Percentiles rank a stretch among this genome's conserved stretches.
Conservation (phyloP, 2,888 invertebrate genomes). For the Himalopsyche japonica region DNA sequence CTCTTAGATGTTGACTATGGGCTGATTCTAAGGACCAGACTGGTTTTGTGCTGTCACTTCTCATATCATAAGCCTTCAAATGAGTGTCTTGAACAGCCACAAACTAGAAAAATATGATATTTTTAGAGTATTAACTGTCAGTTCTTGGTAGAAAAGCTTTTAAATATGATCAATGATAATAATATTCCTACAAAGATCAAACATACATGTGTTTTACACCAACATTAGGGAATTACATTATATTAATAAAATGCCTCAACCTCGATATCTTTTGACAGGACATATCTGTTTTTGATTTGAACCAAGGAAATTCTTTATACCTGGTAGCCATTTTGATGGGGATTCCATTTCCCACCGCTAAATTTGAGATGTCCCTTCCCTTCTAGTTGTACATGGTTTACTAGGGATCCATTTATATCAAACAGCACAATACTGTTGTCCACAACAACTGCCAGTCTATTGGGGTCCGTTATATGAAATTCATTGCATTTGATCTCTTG, state of each 20-base stretch:
- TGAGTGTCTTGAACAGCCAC: slow-evolving; percentile 85
- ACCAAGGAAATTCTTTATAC: slow-evolving; percentile 44
- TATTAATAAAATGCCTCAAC: too few relatives aligned
- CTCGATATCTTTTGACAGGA: too few relatives aligned
- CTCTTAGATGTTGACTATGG: slow-evolving; percentile 86
- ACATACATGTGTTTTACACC: not conserved
- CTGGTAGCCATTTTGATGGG: slow-evolving; percentile 85
- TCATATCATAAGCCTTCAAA: slow-evolving; percentile 85
- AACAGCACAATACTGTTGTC: slow-evolving; percentile 78
- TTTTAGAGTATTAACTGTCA: too few relatives aligned
- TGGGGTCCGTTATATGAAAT: slow-evolving; percentile 83
- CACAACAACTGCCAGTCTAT: slow-evolving; percentile 73
- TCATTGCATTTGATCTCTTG: slow-evolving; percentile 78
- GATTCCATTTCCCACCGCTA: slow-evolving; percentile 91
- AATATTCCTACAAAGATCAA: not conserved
- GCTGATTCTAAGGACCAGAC: slow-evolving; percentile 85
- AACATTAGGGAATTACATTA: too few relatives aligned
- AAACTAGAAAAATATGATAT: slow-evolving; percentile 69
- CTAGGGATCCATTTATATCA: slow-evolving; percentile 66
- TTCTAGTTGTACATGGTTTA: slow-evolving; percentile 57
- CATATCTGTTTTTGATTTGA: too few relatives aligned
- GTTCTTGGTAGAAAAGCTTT: too few relatives aligned
- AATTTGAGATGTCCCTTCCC: slow-evolving; percentile 78
- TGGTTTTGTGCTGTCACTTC: slow-evolving; percentile 70
- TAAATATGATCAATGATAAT: not conserved